Evolutionary conservation across 2,113 vertebrate species (phyloP), one percentile per base, ranked within the genome.

Genomic region (Periophthalmus modestus): DNA sequence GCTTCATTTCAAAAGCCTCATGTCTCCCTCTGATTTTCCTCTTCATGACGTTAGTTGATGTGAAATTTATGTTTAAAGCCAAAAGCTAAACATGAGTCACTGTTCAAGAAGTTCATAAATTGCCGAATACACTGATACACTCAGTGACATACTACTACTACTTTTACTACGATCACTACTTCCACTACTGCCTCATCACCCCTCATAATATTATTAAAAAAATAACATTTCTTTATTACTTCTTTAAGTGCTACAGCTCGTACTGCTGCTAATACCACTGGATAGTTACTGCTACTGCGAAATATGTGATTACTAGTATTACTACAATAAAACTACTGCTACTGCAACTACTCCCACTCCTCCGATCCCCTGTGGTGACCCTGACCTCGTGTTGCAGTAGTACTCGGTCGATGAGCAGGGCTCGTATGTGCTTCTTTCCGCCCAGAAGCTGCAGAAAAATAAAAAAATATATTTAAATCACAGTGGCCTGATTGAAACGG

Each of bases 351-450:
- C 16, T 6, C 1, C 5, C 2, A 52, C n/a, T 23, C 13, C 55
- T 57, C 11, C 10, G 11, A 23, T 12, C 21, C 12, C 11, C 19
- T 4, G 0, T 0, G 23, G 52, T 28, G 39, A 23, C 21, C 67
- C 73, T 72, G 91, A 98, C 97, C 96, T 99, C 97, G 55, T 99
- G 97, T 87, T 99, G 98, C 75, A 99, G 93, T 90, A 98, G 94
- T 55, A 98, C 96, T 73, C 98, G 93, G 89, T 99, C 97, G 23
- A 99, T 97, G 70, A 99, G 91, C n/a, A 99, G 88, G 0, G 96
- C 96, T 89, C 97, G 92, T 74, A 98, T 98, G 82, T 99, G 97
- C 34, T 95, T 95, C 75, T 99, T 99, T 87, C 96, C 96, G 71
- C 97, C 96, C 75, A 94, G 95, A 71, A 99, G 96, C 98, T 99